Base-by-base conservation (phyloP, 1,140 invertebrate genomes). In the Phenacoccus solenopsis region DNA sequence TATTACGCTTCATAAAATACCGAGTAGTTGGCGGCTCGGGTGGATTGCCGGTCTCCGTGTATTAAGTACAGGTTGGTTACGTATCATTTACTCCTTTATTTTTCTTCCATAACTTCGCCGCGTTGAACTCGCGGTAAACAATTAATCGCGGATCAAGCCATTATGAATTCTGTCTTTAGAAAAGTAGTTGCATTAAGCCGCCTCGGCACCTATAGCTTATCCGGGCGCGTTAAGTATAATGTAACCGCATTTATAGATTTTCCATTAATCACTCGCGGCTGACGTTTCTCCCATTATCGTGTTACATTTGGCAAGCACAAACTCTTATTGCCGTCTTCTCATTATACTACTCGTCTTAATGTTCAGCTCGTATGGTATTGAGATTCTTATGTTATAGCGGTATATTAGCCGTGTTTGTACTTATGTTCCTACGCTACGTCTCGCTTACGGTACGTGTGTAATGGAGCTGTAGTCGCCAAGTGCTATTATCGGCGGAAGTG, bases 41-140 rank as follows among this genome's bases (percentile, higher is more conserved):
- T n/a, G n/a, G n/a, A n/a, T n/a, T n/a, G n/a, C n/a, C n/a, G n/a
- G n/a, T n/a, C n/a, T n/a, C n/a, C 32, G 22, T 22, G 59, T 64
- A 64, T 64, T 24, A 64, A 25, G 21, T 64, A 64, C 59, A 64
- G 59, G 25, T 64, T 64, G 59, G 59, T 64, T 64, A 64, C 59
- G 59, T 64, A 64, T 64, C 59, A 64, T 64, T 64, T 64, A 64
- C 59, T 64, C 59, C 59, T 64, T 64, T 64, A 64, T 64, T 64
- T 49, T 64, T 64, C 59, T 64, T 27, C 59, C 59, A 27, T 64
- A 64, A 64, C 59, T 27, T 24, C 1, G n/a, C 32, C 32, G 16
- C 59, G 59, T 64, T 64, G n/a, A 25, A 24, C 59, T 27, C 22
- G 9, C n/a, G 10, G 59, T 64, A 16, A 64, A 64, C 59, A 64